Evolutionary conservation across 53 echinoderm and acorn worm genomes (phyloP).

Genomic region (Echinometra lucunter): DNA sequence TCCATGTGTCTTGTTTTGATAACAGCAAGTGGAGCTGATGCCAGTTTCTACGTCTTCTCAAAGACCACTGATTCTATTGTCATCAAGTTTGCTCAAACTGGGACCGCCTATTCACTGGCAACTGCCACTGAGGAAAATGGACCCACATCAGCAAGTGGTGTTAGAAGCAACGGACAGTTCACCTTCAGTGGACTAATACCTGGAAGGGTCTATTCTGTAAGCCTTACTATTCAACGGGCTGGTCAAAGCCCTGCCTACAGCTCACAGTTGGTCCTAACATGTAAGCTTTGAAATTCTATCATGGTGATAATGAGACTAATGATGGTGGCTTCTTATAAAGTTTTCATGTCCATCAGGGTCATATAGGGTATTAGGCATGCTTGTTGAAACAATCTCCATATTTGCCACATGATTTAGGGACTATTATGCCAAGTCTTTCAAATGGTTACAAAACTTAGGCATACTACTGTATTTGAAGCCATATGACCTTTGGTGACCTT

Average conservation of each 20-base stretch:
- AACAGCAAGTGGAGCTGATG: conserved; percentile 17
- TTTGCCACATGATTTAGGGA: too few species aligned
- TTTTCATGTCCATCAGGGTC: too few species aligned
- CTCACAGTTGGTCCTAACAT: conserved; percentile 1
- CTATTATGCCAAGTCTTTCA: too few species aligned
- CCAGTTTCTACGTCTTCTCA: conserved; percentile 45
- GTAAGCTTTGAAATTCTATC: not conserved
- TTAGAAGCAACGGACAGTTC: not conserved
- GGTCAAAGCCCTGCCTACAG: not conserved
- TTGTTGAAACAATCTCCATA: too few species aligned
- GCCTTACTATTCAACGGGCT: not conserved
- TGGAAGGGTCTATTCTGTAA: conserved; percentile 9
- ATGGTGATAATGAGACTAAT: not conserved
- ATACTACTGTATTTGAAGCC: too few species aligned
- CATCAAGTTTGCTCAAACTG: conserved; percentile 43
- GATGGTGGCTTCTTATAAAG: too few species aligned
- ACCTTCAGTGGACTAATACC: conserved; percentile 18
- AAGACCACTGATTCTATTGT: conserved; percentile 29
- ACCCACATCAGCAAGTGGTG: not conserved
- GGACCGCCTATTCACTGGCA: not conserved
- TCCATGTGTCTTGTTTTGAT: not conserved
- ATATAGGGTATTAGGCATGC: too few species aligned
- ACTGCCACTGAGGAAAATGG: not conserved
- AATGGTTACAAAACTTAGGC: too few species aligned
- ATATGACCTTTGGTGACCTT: too few species aligned